Conservation (phyloP, 2,888 invertebrate species). For the Nomada flava region DNA sequence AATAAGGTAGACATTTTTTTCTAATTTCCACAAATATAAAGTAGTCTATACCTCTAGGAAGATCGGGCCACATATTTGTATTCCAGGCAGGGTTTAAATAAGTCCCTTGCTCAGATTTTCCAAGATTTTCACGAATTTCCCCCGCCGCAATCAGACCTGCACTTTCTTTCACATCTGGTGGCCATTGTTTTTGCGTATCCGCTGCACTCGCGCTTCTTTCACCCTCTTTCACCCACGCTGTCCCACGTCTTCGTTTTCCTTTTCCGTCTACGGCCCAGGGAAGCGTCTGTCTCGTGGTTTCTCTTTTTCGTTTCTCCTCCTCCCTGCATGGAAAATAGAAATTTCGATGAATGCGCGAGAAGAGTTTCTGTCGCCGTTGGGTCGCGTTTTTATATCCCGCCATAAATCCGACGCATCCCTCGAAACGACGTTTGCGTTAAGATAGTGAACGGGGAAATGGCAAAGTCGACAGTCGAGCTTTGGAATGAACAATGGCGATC, state of each 20-base stretch:
- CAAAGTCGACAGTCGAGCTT: background rate
- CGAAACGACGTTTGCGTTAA: constrained; percentile 7
- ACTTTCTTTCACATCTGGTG: background rate
- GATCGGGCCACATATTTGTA: too few relatives aligned
- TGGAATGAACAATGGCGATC: background rate
- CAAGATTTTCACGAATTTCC: constrained; percentile 12
- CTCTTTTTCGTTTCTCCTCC: background rate
- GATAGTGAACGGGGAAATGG: constrained; percentile 5
- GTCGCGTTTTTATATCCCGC: constrained; percentile 14
- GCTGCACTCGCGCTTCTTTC: constrained; percentile 1
- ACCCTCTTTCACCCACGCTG: background rate
- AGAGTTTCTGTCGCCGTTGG: constrained; percentile 13
- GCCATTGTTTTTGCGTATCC: constrained; percentile 40
- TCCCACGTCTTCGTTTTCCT: constrained; percentile 6
- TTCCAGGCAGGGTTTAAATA: too few relatives aligned
- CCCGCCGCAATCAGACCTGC: background rate
- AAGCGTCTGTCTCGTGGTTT: background rate
- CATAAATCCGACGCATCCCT: constrained; percentile 35
- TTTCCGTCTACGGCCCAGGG: background rate
- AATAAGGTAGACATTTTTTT: too few relatives aligned
- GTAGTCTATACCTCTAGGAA: too few relatives aligned
- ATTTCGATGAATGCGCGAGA: constrained; percentile 34
- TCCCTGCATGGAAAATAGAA: constrained; percentile 31
- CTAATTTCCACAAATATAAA: too few relatives aligned
- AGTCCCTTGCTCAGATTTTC: background rate